Conservation (phyloP, 2,113 vertebrate species). For the Plecturocebus donacophilus region DNA sequence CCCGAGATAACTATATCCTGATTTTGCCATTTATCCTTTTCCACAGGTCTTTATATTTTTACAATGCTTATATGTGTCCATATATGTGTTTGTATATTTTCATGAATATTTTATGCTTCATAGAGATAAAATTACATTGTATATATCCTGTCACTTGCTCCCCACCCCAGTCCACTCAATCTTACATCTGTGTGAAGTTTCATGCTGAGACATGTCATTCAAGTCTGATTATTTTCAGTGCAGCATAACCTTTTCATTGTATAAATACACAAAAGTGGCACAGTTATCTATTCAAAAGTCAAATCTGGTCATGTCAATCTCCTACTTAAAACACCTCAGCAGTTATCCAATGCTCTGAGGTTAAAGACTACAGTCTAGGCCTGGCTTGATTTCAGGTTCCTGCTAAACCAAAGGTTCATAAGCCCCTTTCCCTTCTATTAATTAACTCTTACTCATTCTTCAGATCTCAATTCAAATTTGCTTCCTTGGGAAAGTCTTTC, state of each 20-base stretch:
- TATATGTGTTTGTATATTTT: neutral
- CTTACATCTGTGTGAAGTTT: neutral
- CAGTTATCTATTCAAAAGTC: conserved; percentile 9
- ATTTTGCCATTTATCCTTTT: neutral
- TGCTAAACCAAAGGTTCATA: neutral
- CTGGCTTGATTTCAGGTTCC: neutral
- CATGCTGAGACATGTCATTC: neutral
- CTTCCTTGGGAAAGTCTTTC: neutral
- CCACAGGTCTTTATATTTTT: neutral
- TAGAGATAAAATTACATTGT: neutral
- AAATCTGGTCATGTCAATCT: neutral
- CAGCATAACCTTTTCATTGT: neutral
- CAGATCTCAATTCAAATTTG: conserved; percentile 15
- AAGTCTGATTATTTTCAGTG: neutral
- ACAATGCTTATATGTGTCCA: neutral
- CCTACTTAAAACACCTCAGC: neutral
- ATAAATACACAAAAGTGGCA: neutral
- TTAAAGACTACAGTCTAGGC: neutral
- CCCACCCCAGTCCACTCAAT: neutral
- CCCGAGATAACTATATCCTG: neutral
- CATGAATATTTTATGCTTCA: neutral
- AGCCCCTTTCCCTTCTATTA: neutral
- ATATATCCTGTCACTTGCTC: neutral
- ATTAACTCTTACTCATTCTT: conserved; percentile 6
- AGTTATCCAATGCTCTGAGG: neutral